phyloP scores from a whole-genome alignment of 2,113 vertebrate species.

The Gambusia holbrooki region DNA sequence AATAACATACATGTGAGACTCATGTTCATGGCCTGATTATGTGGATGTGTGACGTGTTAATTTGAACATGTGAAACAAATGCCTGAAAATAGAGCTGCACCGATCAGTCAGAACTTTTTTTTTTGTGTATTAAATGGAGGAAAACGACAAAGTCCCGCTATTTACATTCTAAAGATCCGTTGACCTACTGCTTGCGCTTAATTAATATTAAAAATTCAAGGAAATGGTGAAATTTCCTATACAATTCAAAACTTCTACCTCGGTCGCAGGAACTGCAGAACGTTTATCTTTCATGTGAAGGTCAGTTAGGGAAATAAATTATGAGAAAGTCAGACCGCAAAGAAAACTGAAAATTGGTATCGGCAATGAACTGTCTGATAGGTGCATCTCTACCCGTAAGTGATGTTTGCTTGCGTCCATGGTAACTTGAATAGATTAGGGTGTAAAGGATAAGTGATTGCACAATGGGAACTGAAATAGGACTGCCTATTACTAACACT shows the following conservation, averaged over 20 bases:
- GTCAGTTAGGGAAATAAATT: background rate
- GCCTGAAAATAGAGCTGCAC: background rate
- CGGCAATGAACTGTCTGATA: background rate
- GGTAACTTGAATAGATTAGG: conserved; percentile 40
- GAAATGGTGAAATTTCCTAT: too few species aligned
- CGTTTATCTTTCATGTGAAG: background rate
- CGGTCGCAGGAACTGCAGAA: background rate
- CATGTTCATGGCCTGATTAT: background rate
- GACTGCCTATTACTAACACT: conserved; percentile 48
- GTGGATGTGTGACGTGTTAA: background rate
- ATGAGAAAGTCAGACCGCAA: background rate
- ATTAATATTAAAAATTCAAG: too few species aligned
- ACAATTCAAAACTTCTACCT: too few species aligned
- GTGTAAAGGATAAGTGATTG: conserved; percentile 21
- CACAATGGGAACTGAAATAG: conserved; percentile 17
- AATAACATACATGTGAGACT: background rate
- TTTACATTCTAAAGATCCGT: background rate
- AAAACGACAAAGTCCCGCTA: background rate
- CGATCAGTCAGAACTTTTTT: background rate
- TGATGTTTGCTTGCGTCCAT: conserved; percentile 13
- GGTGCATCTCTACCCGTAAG: background rate
- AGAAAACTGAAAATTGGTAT: background rate
- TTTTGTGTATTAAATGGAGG: background rate
- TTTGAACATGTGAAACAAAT: conserved; percentile 3
- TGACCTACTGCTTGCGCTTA: too few species aligned